Evolutionary conservation across 2,797 vertebrate species (phyloP), one percentile per base, ranked within the genome.

Genomic region (Pseudomugil tenellus): DNA sequence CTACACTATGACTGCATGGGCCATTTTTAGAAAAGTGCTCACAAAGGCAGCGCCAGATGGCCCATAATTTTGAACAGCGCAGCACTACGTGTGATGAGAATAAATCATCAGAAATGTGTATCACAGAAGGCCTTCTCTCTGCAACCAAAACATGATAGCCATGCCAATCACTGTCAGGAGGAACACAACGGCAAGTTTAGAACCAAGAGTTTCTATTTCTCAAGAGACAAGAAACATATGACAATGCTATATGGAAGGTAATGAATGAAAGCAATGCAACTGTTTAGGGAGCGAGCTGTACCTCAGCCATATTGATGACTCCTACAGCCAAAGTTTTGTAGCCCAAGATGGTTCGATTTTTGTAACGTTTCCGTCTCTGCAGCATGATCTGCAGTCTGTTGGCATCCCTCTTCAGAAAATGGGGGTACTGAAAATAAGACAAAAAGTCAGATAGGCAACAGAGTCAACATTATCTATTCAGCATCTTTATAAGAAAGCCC

Each of bases 311-410:
- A 81, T 97, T 95, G 77, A 97, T 97, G 53, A 96, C 92, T 67
- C 96, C 96, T 62, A 97, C 94, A 1, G 96, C 96, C 63, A 97
- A 80, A 0, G 96, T 97, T 88, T 97, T 97, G 93, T 96, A 97
- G 80, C 96, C 96, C 85, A 97, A 92, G 83, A 97, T 96, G 0
- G 96, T 97, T 72, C 96, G 94, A 87, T 97, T 97, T 82, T 97
- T 97, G 93, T 97, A 97, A n/a, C 96, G 92, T 84, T 97, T 97
- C 74, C 96, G 93, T 77, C 96, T 90, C 86, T 97, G 96, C 49
- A 97, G 89, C 95, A 97, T 96, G 32, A 97, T 96, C 90, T 97
- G 96, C 34, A 97, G 93, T 54, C 94, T 93, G 90, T 97, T 97
- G 70, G 95, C 92, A 43, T 97, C 96, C 86, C 96, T 94, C 93